Base-by-base conservation (phyloP, 1,140 invertebrate species). In the Limonius californicus region DNA sequence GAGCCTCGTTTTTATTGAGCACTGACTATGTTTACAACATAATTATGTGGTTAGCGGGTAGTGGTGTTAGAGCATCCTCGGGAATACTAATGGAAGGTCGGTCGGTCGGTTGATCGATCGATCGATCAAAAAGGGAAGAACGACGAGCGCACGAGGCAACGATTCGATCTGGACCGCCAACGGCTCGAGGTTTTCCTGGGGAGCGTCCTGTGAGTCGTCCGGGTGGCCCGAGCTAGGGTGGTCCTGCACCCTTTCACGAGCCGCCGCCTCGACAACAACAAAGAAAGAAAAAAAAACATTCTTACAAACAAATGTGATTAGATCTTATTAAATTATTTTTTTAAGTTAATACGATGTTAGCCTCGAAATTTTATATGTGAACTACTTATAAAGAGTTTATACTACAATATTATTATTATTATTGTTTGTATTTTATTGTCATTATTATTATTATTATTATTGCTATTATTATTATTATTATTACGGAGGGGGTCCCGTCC, bases 301-400 rank as follows among this genome's bases (percentile, higher is more conserved):
- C 45, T 50, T 50, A 50, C 45, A 50, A 50, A 50, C 45, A 21
- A 19, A 50, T 50, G 45, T 50, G 45, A 50, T 50, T 50, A 50
- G 16, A 50, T 50, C 45, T 50, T 21, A 50, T 50, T 50, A 50
- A 50, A 50, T 50, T 50, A 50, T 50, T 50, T 50, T 50, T 50
- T 21, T 50, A 50, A 50, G 45, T 50, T 50, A n/a, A 39, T 39
- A 50, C 16, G 20, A 50, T 19, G 45, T 50, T 50, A 50, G 20
- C 14, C 45, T 50, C 16, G 45, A 50, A 50, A 50, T 50, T 50
- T 50, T 50, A 50, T 50, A 50, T 50, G 45, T 50, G 16, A 50
- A 50, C 45, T 50, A 19, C 16, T 14, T 19, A 21, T 50, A 21
- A 50, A 50, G 45, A 21, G 45, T 39, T 39, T 39, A 39, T 39